Evolutionary conservation across 2,113 vertebrate genomes (phyloP).

Genomic region (Phoenicopterus ruber): DNA sequence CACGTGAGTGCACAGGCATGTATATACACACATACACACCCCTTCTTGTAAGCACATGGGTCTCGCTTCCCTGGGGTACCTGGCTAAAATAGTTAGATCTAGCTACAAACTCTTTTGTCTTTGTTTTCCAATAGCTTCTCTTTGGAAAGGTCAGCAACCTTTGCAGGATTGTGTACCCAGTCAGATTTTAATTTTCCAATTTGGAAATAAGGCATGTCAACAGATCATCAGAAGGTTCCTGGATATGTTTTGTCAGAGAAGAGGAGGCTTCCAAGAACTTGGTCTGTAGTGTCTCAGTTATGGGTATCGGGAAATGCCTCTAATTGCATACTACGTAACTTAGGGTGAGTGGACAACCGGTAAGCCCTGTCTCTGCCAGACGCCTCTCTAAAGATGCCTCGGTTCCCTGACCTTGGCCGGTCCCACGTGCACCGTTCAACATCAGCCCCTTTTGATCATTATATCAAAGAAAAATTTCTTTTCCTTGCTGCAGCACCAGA

Average conservation of each 20-base stretch:
- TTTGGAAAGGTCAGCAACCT: not conserved
- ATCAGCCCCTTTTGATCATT: not conserved
- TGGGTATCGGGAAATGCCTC: not conserved
- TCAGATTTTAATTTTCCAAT: not conserved
- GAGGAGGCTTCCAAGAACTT: not conserved
- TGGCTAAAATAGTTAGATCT: not conserved
- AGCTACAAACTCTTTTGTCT: not conserved
- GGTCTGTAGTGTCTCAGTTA: not conserved
- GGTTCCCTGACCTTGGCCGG: not conserved
- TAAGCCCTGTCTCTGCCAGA: not conserved
- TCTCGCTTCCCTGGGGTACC: not conserved
- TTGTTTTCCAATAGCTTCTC: not conserved
- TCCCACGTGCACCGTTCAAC: not conserved
- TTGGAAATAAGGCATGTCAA: not conserved
- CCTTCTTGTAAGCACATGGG: not conserved
- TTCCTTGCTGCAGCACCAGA: not conserved
- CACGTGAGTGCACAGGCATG: not conserved
- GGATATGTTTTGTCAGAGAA: not conserved
- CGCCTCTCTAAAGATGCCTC: not conserved
- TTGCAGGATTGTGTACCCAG: not conserved
- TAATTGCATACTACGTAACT: accelerated
- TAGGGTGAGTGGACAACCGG: not conserved
- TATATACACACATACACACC: too few species aligned
- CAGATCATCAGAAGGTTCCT: not conserved
- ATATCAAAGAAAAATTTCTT: not conserved